Evolutionary conservation across 1,140 invertebrate species (phyloP).

Genomic region (Cepaea nemoralis): DNA sequence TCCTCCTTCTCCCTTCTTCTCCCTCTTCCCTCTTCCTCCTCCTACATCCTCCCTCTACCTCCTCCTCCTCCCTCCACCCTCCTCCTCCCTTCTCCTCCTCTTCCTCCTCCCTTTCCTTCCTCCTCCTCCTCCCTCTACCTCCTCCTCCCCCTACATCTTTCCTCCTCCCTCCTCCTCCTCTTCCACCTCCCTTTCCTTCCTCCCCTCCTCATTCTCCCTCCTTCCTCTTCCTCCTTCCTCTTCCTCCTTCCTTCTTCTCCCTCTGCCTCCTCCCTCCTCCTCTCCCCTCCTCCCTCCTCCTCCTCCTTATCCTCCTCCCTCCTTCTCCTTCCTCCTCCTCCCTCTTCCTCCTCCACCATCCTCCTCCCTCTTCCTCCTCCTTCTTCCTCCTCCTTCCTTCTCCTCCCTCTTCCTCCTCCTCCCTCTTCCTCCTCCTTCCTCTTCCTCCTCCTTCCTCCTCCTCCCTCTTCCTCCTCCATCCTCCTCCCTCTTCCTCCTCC

Average conservation of each 20-base stretch:
- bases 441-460: background rate
- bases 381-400: background rate
- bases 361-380: too few species aligned
- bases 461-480: constrained; percentile 17
- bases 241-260: constrained; percentile 13
- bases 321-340: background rate
- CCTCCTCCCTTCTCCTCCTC: background rate
- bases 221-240: background rate
- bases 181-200: background rate
- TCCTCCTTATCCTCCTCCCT: too few species aligned
- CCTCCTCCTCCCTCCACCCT: too few species aligned
- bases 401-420: constrained; percentile 18
- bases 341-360: too few species aligned
- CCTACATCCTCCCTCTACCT: background rate
- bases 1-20: background rate
- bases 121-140: background rate
- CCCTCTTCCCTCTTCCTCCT: too few species aligned
- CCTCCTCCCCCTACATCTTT: too few species aligned
- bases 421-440: background rate
- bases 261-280: too few species aligned
- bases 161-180: too few species aligned
- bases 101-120: background rate
- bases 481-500: background rate
- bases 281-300: too few species aligned
- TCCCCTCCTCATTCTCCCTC: too few species aligned